Percentiles rank a stretch among this genome's conserved stretches.
These are phyloP conservation scores for Crenichthys baileyi DNA, from an alignment of 2,797 vertebrate genomes.

Conservation along the genomic window DNA sequence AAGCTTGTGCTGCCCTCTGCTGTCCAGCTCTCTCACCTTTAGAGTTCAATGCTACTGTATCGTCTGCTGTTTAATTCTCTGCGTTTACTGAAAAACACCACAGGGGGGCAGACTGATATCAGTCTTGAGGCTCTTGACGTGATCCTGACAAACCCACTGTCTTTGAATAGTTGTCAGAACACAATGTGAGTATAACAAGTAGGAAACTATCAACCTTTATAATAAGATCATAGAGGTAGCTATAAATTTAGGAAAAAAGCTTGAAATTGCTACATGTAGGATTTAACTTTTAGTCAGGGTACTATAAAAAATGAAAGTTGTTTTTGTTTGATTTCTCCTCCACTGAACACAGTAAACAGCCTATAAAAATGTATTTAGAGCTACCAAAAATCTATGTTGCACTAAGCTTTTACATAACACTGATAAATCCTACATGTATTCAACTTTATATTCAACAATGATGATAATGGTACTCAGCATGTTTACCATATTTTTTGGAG, in stretches of 20 bases:
- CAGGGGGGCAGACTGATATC: slow-evolving; percentile 78
- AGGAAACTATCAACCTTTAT: slow-evolving; percentile 50
- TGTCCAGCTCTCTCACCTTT: slow-evolving; percentile 49
- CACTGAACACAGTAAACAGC: not conserved
- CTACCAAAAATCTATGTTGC: not conserved
- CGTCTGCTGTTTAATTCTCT: slow-evolving; percentile 78
- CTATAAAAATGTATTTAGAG: not conserved
- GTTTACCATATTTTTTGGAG: slow-evolving; percentile 11
- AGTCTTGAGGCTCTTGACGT: slow-evolving; percentile 80
- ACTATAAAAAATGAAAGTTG: not conserved
- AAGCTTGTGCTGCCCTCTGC: slow-evolving; percentile 78
- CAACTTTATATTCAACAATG: slow-evolving; percentile 10
- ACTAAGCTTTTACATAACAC: not conserved
- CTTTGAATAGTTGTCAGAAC: slow-evolving; percentile 86
- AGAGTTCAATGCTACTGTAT: slow-evolving; percentile 75
- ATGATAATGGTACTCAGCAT: slow-evolving; percentile 5
- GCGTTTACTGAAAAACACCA: slow-evolving; percentile 77
- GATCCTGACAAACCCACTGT: slow-evolving; percentile 81
- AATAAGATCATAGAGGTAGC: slow-evolving; percentile 28
- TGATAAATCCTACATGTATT: slow-evolving; percentile 54
- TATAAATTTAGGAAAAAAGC: not conserved
- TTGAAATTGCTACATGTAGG: slow-evolving; percentile 48
- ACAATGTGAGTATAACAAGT: slow-evolving; percentile 85
- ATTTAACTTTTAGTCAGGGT: slow-evolving; percentile 21
- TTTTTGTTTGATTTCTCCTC: not conserved